Conservation (phyloP, 2,113 vertebrate genomes). For the Xerus inauris region DNA sequence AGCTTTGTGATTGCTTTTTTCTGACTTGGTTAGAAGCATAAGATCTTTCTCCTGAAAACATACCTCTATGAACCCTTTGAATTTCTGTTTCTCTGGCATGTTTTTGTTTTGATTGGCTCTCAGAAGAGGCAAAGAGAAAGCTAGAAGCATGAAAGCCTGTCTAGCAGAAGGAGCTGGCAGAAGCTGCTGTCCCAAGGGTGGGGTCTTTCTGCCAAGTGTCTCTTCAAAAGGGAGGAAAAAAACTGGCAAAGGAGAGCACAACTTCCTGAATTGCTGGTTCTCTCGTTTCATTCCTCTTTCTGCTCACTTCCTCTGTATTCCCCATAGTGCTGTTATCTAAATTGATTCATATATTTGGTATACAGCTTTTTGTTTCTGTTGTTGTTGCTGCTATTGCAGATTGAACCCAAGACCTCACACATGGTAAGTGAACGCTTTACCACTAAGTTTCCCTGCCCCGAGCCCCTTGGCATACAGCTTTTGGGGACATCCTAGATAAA, state of each 20-base stretch:
- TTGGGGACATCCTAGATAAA: neutral
- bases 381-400: too few relatives aligned
- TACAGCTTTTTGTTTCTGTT: neutral
- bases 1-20: neutral
- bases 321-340: neutral
- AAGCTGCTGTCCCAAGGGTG: neutral
- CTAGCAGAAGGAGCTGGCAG: neutral
- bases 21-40: neutral
- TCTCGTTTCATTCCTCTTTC: neutral
- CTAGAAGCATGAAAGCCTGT: neutral
- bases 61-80: neutral
- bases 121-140: neutral
- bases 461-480: neutral
- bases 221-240: neutral
- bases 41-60: conserved; percentile 10
- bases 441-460: neutral
- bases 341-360: neutral
- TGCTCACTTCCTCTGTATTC: neutral
- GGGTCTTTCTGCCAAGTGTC: neutral
- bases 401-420: neutral
- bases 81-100: conserved; percentile 9
- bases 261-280: neutral
- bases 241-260: neutral
- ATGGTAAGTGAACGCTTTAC: neutral
- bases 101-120: conserved; percentile 42